phyloP scores from a whole-genome alignment of 1,140 invertebrate species.

The Drosophila repleta region DNA sequence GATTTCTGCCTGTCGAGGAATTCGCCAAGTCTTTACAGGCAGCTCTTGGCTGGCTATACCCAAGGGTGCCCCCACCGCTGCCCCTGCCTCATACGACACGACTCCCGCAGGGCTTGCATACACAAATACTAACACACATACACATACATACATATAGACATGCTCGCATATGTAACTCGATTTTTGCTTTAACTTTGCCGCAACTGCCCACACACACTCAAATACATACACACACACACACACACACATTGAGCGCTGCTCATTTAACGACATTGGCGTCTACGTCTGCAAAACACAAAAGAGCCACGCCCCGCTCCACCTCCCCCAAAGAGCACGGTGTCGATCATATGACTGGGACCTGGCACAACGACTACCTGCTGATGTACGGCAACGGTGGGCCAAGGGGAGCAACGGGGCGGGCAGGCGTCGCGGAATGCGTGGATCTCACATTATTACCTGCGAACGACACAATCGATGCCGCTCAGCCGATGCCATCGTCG shows the following conservation, averaged over 20 bases:
- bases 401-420: conserved; percentile 2
- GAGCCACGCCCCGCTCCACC: conserved; percentile 60
- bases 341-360: conserved; percentile 69
- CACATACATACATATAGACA: neutral
- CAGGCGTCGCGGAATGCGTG: conserved; percentile 70
- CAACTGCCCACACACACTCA: conserved; percentile 54
- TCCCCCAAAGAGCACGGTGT: conserved; percentile 39
- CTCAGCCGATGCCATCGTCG: conserved; percentile 30
- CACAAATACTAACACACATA: conserved; percentile 6
- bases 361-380: conserved; percentile 72
- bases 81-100: conserved; percentile 25
- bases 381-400: conserved; percentile 33
- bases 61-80: conserved; percentile 50
- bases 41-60: conserved; percentile 34
- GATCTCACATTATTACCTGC: conserved; percentile 82
- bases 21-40: conserved; percentile 41
- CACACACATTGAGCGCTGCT: conserved; percentile 46
- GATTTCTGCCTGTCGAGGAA: conserved; percentile 27
- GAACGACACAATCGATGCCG: conserved; percentile 81
- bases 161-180: conserved; percentile 63
- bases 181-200: conserved; percentile 79
- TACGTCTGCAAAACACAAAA: conserved; percentile 79
- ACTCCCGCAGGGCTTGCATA: conserved; percentile 70
- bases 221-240: conserved; percentile 26
- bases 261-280: conserved; percentile 82